Evolutionary conservation across 2,113 vertebrate genomes (phyloP), one percentile per base, ranked within the genome.

Genomic region (Sinocyclocheilus anshuiensis): DNA sequence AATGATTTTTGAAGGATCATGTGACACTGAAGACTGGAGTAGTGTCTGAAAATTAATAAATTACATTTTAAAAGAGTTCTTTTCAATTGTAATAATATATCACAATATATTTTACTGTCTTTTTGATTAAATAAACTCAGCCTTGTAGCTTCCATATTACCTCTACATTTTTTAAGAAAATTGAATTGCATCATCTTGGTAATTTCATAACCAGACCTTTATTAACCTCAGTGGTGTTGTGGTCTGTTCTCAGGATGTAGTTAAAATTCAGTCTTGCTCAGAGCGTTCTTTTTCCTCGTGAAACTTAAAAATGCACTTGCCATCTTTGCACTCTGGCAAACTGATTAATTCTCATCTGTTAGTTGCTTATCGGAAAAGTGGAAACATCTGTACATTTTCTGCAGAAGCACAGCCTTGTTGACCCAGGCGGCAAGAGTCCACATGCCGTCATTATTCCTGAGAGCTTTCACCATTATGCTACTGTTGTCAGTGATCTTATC

Each of bases 371-470:
- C 85, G 1, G 53, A 76, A 59, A 50, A 86, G 61, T 85, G 85
- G 85, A 86, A 87, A 85, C 85, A 88, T 81, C 72, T 86, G 86
- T 86, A 75, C 11, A 13, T 55, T 75, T 79, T 87, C 75, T n/a
- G 71, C 50, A 71, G 85, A 59, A 81, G 81, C 61, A 61, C 59
- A 4, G 6, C 63, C 48, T 63, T 71, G 24, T 15, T 75, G 81
- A 83, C 77, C 86, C 55, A 26, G 29, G 39, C 20, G 6, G 71
- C 42, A 81, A n/a, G 57, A 74, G 42, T 39, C 29, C 72, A 65
- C 42, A 75, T 76, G 67, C 26, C 11, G 22, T 74, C 86, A 74
- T 39, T 45, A 77, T 89, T 88, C 76, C 88, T 78, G 12, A 33
- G 15, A 59, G 81, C 61, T 85, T 84, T 83, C 36, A 83, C 75